Base-by-base conservation (phyloP, 2,888 invertebrate species). In the Drosophila suboccidentalis region DNA sequence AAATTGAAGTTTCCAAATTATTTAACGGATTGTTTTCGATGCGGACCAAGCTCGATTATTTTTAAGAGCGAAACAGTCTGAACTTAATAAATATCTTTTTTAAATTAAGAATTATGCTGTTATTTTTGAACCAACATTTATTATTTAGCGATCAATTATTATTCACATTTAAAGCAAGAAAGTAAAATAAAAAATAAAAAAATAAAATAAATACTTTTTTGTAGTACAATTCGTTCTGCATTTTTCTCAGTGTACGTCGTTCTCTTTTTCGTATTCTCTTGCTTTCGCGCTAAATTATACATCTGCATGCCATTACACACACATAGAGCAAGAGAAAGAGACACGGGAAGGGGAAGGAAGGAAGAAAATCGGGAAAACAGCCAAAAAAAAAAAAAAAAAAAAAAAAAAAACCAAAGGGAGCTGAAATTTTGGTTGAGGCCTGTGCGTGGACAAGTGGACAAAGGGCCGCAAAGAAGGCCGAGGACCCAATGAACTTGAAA, bases 401-500 rank as follows among this genome's bases (percentile, higher is more conserved):
- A 10, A 17, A 1, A 17, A 3, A 0, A 11, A 34, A 22, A 8
- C 3, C 3, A 22, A 1, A 26, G 17, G 17, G 4, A 13, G 46
- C 4, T 3, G 10, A 44, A 44, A 34, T 34, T 41, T 43, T 58
- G 26, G 5, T 47, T 38, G 36, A 36, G 32, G 19, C 22, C 15
- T 6, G 72, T 71, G 54, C 83, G 87, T 82, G 87, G 78, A 77
- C 87, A 82, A 86, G 87, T 82, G 82, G 70, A 68, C 68, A 10
- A 60, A 64, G 51, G 82, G 70, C 70, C 68, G 13, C 57, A 66
- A 57, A 22, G 22, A 3, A 22, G 22, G 51, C 39, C 76, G 19
- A 19, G 53, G 15, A 63, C 49, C 41, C 72, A 66, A 54, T 66
- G 65, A 75, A 71, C 72, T 67, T 77, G 71, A 85, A 62, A 49